These are phyloP conservation scores for Notospermus geniculatus DNA, from an alignment of 1,140 invertebrate genomes.

Conservation along the genomic window DNA sequence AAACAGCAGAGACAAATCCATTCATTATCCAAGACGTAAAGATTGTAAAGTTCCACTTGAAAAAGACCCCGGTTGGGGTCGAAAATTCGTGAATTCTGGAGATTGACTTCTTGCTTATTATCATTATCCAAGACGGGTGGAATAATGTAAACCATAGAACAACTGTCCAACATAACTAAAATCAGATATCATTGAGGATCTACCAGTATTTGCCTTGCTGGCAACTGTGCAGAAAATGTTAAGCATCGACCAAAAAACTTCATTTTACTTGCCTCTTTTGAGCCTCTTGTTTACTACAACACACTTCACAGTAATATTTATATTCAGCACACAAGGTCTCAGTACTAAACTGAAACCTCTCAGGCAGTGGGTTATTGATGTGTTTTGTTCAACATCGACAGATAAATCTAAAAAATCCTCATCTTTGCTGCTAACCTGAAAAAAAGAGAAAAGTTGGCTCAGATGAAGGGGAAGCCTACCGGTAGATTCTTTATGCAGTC, in stretches of 20 bases:
- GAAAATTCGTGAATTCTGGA: too few relatives aligned
- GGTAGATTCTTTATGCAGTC: too few relatives aligned
- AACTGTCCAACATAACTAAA: too few relatives aligned
- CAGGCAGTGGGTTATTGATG: slow-evolving; percentile 97
- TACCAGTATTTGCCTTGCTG: too few relatives aligned
- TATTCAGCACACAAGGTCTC: slow-evolving; percentile 99
- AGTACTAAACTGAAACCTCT: slow-evolving; percentile 96
- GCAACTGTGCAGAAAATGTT: too few relatives aligned
- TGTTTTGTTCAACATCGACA: slow-evolving; percentile 99
- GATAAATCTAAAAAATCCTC: slow-evolving; percentile 99
- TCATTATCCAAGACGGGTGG: too few relatives aligned
- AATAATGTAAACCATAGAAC: too few relatives aligned
- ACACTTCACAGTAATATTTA: slow-evolving; percentile 99
- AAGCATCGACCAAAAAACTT: too few relatives aligned
- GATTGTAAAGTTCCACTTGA: too few relatives aligned
- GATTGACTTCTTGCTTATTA: too few relatives aligned
- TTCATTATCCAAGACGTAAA: neutral
- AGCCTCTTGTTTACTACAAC: slow-evolving; percentile 98
- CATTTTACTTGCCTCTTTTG: slow-evolving; percentile 68
- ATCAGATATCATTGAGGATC: too few relatives aligned
- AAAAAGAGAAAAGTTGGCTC: slow-evolving; percentile 14
- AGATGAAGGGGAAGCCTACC: neutral
- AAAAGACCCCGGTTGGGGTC: too few relatives aligned
- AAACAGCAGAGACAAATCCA: slow-evolving; percentile 36
- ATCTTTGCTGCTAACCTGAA: slow-evolving; percentile 89